Evolutionary conservation across 2,113 vertebrate species (phyloP), one percentile per base, ranked within the genome.

Genomic region (Thalassoma bifasciatum): DNA sequence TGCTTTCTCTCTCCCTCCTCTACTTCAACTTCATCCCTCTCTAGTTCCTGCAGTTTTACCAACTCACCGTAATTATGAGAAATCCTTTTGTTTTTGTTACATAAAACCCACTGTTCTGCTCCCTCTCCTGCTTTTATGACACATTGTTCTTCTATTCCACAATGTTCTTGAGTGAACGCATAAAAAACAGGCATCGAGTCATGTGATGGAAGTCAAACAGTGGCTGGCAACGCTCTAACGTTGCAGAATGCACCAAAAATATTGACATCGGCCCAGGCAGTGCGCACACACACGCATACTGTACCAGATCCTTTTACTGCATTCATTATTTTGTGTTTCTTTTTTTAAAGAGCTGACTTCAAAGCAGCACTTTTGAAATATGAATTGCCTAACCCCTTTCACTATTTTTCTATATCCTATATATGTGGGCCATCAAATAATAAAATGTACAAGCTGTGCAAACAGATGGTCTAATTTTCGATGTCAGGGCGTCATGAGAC

Each of bases 121-220:
- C 38, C 36, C 47, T 47, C 1, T 2, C 16, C 42, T 46, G 9
- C 10, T 34, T 54, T 10, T 56, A 16, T 34, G 80, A 84, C 9
- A n/a, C 11, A 24, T 88, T 73, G 79, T 92, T 66, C 50, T 22
- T 60, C 26, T 36, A 42, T 73, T 70, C n/a, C 47, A 64, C 92
- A 89, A 88, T 83, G 94, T 75, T 89, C 85, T n/a, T 62, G 83
- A 92, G 86, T 89, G 49, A 52, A 77, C 50, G 66, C 56, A 49
- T 52, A 13, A 11, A 46, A 37, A 14, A 79, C 67, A 81, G 81
- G 74, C 71, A 86, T 93, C 93, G 95, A 93, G 91, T 96, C 46
- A 49, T 49, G 46, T 49, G 94, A 95, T 88, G 81, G 89, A 79
- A 92, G 92, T 91, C 92, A 92, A 87, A 94, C 46, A 84, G 76